Percentiles rank a stretch among this genome's conserved stretches.
phyloP scores from a whole-genome alignment of 2,797 vertebrate species.

The Hydrophis major region DNA sequence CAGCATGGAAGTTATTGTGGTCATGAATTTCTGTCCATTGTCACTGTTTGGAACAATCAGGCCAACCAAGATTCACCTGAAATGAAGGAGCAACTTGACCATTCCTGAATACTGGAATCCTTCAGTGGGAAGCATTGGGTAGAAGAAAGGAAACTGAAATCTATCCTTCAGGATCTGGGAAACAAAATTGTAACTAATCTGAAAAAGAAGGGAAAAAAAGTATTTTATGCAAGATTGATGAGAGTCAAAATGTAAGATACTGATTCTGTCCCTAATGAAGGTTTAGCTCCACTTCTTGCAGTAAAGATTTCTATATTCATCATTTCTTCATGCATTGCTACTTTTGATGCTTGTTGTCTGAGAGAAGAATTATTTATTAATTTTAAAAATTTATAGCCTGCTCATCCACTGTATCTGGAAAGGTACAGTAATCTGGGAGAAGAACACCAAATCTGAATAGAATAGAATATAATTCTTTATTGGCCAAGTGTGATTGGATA shows the following conservation, averaged over 20 bases:
- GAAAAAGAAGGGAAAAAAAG: background rate
- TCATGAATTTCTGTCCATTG: background rate
- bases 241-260: background rate
- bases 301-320: background rate
- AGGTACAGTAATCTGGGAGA: no score
- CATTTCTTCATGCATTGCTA: background rate
- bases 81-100: background rate
- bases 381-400: no score
- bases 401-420: no score
- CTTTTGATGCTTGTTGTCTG: background rate
- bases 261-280: background rate
- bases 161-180: background rate
- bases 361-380: background rate
- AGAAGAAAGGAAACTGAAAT: background rate
- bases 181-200: background rate
- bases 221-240: background rate
- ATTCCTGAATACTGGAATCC: background rate
- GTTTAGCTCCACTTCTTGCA: background rate
- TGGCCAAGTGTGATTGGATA: no score
- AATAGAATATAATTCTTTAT: no score
- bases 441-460: background rate
- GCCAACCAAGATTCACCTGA: background rate
- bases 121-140: background rate
- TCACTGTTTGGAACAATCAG: background rate
- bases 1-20: background rate